Evolutionary conservation across 2,888 invertebrate species (phyloP), one percentile per base, ranked within the genome.

Genomic region (Belgica antarctica): DNA sequence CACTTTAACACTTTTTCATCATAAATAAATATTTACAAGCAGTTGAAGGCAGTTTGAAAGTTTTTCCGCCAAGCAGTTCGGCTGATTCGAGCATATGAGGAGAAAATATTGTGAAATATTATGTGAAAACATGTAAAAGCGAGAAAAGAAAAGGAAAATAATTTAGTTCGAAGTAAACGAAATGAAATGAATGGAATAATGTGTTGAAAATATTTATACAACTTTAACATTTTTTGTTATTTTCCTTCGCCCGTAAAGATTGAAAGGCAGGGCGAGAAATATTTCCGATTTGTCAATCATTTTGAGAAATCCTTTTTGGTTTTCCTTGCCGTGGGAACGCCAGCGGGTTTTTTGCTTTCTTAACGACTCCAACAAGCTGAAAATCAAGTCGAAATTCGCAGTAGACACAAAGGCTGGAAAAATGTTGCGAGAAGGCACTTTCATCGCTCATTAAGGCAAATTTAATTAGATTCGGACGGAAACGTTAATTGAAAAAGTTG

Each of bases 1-100:
- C 27, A 59, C 59, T 27, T 59, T 59, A 52, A 8, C 25, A 59
- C 25, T 59, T 59, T 52, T 59, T 59, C 59, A 59, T 59, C 59
- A 59, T 59, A 59, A 59, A 59, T 59, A 59, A 59, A 59, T 59
- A 59, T 59, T 59, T 59, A 59, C 59, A 59, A 27, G 27, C 12
- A 46, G 46, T 46, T 7, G 46, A 52, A 46, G 52, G 4, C 22
- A 52, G 24, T 52, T 52, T 2, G 24, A 52, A 52, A 52, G 24
- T 52, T 52, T 52, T 7, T 52, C 2, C 10, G 24, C 15, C 8
- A 24, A 41, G 41, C 52, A 7, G 22, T 52, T 52, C n/a, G n/a
- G n/a, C n/a, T n/a, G n/a, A n/a, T n/a, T 52, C 5, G 3, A 22
- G 19, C 22, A 22, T 22, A n/a, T 22, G 52, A 52, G 22, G 22